Conservation (phyloP, 2,113 vertebrate genomes). For the Ceratotherium simum region DNA sequence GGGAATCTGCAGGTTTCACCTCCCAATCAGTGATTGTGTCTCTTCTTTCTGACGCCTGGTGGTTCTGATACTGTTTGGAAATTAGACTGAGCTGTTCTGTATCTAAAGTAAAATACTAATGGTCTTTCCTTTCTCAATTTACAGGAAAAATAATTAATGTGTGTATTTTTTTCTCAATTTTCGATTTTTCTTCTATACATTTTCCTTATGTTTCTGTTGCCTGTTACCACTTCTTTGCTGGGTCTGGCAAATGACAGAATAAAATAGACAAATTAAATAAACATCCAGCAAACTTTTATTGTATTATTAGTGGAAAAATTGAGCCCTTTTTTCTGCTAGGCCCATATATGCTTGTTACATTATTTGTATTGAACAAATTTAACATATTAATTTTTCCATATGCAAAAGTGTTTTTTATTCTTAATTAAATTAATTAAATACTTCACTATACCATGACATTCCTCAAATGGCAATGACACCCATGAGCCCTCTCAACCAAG, state of each 20-base stretch:
- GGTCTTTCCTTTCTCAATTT: neutral
- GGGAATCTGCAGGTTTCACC: neutral
- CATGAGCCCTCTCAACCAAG: neutral
- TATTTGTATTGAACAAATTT: neutral
- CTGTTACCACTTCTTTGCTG: neutral
- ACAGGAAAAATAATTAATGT: neutral
- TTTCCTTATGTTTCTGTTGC: neutral
- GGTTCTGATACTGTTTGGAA: neutral
- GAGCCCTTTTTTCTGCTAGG: accelerated
- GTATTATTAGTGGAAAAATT: neutral
- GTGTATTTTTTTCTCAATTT: neutral
- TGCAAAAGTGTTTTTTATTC: neutral
- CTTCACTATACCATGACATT: neutral
- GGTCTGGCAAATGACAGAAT: neutral
- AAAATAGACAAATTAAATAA: neutral
- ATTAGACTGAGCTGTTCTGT: neutral
- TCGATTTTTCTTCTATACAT: neutral
- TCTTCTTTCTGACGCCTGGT: neutral
- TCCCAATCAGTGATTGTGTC: neutral
- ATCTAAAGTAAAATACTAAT: neutral
- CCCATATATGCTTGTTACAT: neutral
- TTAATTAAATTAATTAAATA: neutral
- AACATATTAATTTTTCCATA: neutral
- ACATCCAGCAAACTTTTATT: neutral
- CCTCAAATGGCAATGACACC: neutral